These are phyloP conservation scores for Oscheius sp. DNA, from an alignment of 2,888 invertebrate genomes.

Conservation along the genomic window DNA sequence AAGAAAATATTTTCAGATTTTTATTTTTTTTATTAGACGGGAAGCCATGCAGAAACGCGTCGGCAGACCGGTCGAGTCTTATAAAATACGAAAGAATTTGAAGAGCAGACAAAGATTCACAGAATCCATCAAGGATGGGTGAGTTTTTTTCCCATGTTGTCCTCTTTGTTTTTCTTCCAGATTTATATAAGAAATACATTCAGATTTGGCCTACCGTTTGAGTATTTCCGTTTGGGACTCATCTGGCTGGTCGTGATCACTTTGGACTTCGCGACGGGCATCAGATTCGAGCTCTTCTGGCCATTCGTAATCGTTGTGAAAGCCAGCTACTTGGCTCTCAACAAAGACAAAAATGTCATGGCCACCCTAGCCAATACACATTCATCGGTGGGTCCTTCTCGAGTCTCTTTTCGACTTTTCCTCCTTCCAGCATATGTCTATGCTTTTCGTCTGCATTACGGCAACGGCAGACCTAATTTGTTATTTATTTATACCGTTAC, in stretches of 20 bases:
- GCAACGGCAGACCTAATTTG: constrained; percentile 97
- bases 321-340: constrained; percentile 94
- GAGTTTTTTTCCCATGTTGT: background rate
- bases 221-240: constrained; percentile 53
- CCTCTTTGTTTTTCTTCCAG: constrained; percentile 14
- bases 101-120: constrained; percentile 35
- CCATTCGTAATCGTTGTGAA: constrained; percentile 95
- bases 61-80: constrained; percentile 55
- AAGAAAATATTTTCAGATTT: background rate
- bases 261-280: constrained; percentile 78
- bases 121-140: constrained; percentile 35
- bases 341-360: constrained; percentile 82
- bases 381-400: constrained; percentile 34
- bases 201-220: constrained; percentile 31
- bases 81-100: constrained; percentile 56
- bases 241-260: constrained; percentile 58
- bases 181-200: constrained; percentile 3
- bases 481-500: constrained; percentile 91
- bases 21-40: constrained; percentile 1
- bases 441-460: constrained; percentile 96
- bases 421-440: constrained; percentile 84
- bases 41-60: constrained; percentile 58
- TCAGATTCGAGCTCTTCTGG: constrained; percentile 98
- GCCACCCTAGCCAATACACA: constrained; percentile 41
- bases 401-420: background rate